A percentile compares a stretch with the other conserved stretches of the same genome.
Conservation (phyloP, 2,888 invertebrate species). For the Frankliniella fusca region DNA sequence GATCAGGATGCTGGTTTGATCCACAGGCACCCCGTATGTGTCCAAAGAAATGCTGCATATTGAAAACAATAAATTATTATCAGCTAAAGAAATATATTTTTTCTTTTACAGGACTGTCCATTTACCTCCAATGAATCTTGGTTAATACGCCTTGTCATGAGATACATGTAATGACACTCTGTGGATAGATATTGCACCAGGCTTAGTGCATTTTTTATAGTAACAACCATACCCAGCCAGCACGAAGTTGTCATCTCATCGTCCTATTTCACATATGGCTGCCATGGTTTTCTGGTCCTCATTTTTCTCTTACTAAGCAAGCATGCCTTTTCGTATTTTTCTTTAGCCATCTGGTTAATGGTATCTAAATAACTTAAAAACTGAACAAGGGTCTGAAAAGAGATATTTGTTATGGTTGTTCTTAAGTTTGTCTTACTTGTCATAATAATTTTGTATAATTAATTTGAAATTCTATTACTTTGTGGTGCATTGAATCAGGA, state of each 20-base stretch:
- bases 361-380: not conserved
- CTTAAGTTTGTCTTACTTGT: too few species aligned
- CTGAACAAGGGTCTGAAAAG: not conserved
- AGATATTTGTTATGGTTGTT: too few species aligned
- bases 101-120: not conserved
- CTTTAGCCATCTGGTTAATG: not conserved
- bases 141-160: not conserved
- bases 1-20: slow-evolving; percentile 38
- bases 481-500: not conserved
- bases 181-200: not conserved
- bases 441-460: too few species aligned
- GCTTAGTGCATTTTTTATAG: not conserved
- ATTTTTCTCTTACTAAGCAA: not conserved
- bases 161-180: not conserved
- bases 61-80: not conserved
- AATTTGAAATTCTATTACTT: not conserved
- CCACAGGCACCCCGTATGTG: slow-evolving; percentile 32
- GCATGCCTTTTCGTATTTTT: not conserved
- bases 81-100: not conserved
- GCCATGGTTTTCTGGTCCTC: not conserved
- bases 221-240: not conserved
- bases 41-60: not conserved
- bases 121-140: not conserved
- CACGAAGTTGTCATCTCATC: not conserved
- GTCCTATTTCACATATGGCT: not conserved